These are phyloP conservation scores for Sternarchorhynchus goeldii DNA, from an alignment of 2,797 vertebrate species.

Conservation along the genomic window DNA sequence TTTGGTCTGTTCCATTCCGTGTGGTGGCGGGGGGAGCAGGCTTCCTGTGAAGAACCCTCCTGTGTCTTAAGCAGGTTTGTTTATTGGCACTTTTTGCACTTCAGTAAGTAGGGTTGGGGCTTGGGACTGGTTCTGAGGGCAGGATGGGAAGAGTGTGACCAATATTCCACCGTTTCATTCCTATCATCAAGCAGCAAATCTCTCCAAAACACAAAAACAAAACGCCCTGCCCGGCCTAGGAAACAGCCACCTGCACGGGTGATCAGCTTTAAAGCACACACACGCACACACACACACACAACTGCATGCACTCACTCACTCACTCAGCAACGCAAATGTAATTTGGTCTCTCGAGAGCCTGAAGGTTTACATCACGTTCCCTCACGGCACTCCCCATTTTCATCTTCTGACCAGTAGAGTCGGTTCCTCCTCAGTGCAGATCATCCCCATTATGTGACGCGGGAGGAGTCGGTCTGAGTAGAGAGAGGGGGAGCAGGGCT, in stretches of 20 bases:
- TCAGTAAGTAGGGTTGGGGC: constrained; percentile 48
- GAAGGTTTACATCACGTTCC: constrained; percentile 25
- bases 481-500: too few species aligned
- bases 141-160: background rate
- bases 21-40: constrained; percentile 34
- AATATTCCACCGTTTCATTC: constrained; percentile 25
- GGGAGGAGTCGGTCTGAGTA: background rate
- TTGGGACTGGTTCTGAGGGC: constrained; percentile 4
- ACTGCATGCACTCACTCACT: constrained; percentile 29
- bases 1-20: background rate
- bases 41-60: constrained; percentile 45
- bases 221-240: constrained; percentile 49
- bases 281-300: constrained; percentile 4
- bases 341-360: constrained; percentile 35
- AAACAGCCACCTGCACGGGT: constrained; percentile 18
- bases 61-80: constrained; percentile 64
- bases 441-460: background rate
- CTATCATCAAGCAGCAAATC: constrained; percentile 46
- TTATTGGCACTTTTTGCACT: constrained; percentile 79
- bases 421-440: too few species aligned
- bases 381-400: constrained; percentile 1
- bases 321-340: constrained; percentile 8
- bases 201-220: constrained; percentile 16
- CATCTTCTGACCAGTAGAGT: background rate
- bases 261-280: constrained; percentile 33